phyloP scores from a whole-genome alignment of 1,140 invertebrate species.

The Drosophila ohnishii region DNA sequence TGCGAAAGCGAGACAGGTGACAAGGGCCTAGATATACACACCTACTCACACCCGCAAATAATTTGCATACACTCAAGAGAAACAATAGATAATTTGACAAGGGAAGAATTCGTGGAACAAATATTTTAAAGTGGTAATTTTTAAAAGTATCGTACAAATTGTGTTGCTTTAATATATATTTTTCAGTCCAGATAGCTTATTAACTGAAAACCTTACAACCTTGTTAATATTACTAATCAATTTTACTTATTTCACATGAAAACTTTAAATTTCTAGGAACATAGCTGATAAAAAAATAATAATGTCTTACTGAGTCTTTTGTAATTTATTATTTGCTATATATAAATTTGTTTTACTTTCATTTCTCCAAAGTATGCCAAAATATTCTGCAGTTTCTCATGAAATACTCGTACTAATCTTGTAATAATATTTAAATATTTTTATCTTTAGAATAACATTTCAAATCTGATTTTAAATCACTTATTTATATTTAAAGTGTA shows the following conservation, averaged over 20 bases:
- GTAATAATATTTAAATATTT: not conserved
- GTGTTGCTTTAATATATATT: too few relatives aligned
- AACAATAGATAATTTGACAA: not conserved
- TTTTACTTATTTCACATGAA: too few relatives aligned
- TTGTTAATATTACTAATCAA: not conserved
- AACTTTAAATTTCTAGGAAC: too few relatives aligned
- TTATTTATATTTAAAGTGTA: constrained; percentile 4
- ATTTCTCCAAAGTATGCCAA: too few relatives aligned
- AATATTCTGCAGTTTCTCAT: too few relatives aligned
- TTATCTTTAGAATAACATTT: not conserved
- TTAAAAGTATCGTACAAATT: too few relatives aligned
- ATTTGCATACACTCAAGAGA: constrained; percentile 52
- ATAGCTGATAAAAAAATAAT: not conserved
- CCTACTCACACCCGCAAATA: constrained; percentile 30
- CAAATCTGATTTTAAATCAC: not conserved
- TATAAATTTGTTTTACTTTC: too few relatives aligned
- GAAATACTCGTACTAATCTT: not conserved
- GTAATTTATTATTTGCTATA: too few relatives aligned
- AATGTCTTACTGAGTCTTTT: too few relatives aligned
- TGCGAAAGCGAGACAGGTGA: constrained; percentile 73
- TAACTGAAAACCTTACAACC: not conserved
- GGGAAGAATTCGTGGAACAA: too few relatives aligned
- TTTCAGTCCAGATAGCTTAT: too few relatives aligned
- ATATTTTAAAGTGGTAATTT: too few relatives aligned
- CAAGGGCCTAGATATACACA: constrained; percentile 56